Percentiles rank a stretch among this genome's conserved stretches.
Conservation (phyloP, 2,888 invertebrate species). For the Drosophila lutescens region DNA sequence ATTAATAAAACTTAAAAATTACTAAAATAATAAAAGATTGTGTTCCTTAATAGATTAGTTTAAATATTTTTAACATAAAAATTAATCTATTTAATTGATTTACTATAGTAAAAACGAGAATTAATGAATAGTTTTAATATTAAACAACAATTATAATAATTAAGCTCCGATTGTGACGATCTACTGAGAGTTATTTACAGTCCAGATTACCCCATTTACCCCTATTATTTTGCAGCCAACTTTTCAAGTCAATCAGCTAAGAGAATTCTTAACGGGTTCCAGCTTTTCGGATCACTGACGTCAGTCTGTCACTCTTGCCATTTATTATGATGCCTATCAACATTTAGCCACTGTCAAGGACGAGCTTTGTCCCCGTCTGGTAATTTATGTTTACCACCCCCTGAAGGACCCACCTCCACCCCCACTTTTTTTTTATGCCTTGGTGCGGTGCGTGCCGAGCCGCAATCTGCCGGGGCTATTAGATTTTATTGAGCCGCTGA, state of each 20-base stretch:
- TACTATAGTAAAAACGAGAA: too few relatives aligned
- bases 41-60: too few relatives aligned
- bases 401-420: constrained; percentile 9
- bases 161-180: too few relatives aligned
- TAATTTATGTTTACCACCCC: constrained; percentile 62
- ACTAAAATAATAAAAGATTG: too few relatives aligned
- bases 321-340: constrained; percentile 33
- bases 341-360: constrained; percentile 65
- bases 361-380: constrained; percentile 45
- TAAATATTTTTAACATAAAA: too few relatives aligned
- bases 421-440: constrained; percentile 6
- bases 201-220: background rate
- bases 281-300: background rate
- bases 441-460: constrained; percentile 63
- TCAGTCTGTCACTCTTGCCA: constrained; percentile 8
- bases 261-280: background rate
- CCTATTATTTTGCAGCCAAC: background rate
- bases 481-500: constrained; percentile 79
- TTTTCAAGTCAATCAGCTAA: background rate
- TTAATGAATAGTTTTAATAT: too few relatives aligned
- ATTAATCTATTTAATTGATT: too few relatives aligned
- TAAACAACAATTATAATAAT: too few relatives aligned
- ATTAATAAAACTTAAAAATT: too few relatives aligned
- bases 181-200: background rate
- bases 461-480: constrained; percentile 74